A percentile compares a stretch with the other conserved stretches of the same genome.
Evolutionary conservation across 2,797 vertebrate species (phyloP).

Genomic region (Syngnathus rostellatus): DNA sequence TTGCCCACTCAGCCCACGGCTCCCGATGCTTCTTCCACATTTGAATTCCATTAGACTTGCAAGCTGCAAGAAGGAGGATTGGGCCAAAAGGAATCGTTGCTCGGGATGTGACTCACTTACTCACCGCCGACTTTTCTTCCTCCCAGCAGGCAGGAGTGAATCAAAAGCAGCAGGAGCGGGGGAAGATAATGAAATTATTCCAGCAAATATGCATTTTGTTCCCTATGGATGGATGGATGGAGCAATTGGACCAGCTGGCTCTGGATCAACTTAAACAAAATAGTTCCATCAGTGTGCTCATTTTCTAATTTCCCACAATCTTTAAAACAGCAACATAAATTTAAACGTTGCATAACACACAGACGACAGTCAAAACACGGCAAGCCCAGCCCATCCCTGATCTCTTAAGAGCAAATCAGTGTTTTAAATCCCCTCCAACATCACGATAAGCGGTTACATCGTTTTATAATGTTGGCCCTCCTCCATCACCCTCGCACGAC

Average conservation of each 20-base stretch:
- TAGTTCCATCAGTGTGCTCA: constrained; percentile 5
- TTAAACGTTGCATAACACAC: not conserved
- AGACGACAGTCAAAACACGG: constrained; percentile 5
- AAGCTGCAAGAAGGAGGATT: constrained; percentile 37
- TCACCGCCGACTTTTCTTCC: constrained; percentile 4
- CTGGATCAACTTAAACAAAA: constrained; percentile 16
- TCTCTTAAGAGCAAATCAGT: constrained; percentile 24
- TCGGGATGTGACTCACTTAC: constrained; percentile 37
- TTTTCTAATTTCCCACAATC: constrained; percentile 15
- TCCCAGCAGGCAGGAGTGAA: not conserved
- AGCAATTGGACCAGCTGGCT: constrained; percentile 7
- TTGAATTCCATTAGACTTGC: constrained; percentile 44
- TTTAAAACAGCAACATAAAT: not conserved
- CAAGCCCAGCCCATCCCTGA: constrained; percentile 21
- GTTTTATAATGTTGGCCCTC: constrained; percentile 39
- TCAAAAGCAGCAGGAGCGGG: constrained; percentile 18
- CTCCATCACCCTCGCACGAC: not conserved
- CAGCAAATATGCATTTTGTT: constrained; percentile 10
- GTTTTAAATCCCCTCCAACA: constrained; percentile 33
- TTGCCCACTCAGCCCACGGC: constrained; percentile 13
- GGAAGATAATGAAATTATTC: constrained; percentile 17
- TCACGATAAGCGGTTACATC: constrained; percentile 36
- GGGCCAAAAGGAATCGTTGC: constrained; percentile 8
- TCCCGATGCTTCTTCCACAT: constrained; percentile 25
- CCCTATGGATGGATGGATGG: constrained; percentile 7